phyloP scores from a whole-genome alignment of 92 coral and sea anemone species.

The Porites divaricata region DNA sequence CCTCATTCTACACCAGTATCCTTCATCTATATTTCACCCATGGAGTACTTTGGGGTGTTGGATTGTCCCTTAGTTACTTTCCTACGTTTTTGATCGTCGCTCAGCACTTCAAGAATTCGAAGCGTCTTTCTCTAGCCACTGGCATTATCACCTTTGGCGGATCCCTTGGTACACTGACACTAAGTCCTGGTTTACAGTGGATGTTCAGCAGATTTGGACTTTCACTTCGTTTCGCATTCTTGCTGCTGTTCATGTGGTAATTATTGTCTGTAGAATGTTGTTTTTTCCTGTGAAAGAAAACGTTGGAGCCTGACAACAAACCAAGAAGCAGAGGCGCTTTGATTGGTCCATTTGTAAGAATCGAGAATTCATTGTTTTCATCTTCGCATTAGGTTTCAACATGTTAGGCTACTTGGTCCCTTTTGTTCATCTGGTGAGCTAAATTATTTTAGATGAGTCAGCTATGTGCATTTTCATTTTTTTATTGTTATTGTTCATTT shows the following conservation, averaged over 20 bases:
- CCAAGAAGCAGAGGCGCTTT: conserved; percentile 30
- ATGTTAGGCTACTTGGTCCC: conserved; percentile 68
- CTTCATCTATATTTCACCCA: conserved; percentile 39
- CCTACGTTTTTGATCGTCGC: conserved; percentile 38
- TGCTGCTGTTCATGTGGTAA: conserved; percentile 33
- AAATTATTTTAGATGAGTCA: neutral
- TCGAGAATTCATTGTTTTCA: conserved; percentile 28
- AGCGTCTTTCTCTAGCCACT: conserved; percentile 45
- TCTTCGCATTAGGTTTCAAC: conserved; percentile 27
- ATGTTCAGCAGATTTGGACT: conserved; percentile 41
- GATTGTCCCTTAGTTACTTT: conserved; percentile 54
- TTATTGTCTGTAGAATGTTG: conserved; percentile 22
- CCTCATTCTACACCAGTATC: conserved; percentile 52
- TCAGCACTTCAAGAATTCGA: conserved; percentile 8
- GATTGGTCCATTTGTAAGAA: conserved; percentile 47
- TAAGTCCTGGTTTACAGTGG: conserved; percentile 46
- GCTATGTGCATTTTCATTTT: neutral
- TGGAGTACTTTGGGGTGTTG: conserved; percentile 61
- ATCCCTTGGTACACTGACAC: conserved; percentile 46
- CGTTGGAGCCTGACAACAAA: neutral
- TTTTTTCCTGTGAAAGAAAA: conserved; percentile 23
- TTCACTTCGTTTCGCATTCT: conserved; percentile 40
- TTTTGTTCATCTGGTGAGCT: conserved; percentile 65
- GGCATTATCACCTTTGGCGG: conserved; percentile 48
- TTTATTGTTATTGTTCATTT: neutral